Base-by-base conservation (phyloP, 1,140 invertebrate genomes). In the Drosophila bipectinata region DNA sequence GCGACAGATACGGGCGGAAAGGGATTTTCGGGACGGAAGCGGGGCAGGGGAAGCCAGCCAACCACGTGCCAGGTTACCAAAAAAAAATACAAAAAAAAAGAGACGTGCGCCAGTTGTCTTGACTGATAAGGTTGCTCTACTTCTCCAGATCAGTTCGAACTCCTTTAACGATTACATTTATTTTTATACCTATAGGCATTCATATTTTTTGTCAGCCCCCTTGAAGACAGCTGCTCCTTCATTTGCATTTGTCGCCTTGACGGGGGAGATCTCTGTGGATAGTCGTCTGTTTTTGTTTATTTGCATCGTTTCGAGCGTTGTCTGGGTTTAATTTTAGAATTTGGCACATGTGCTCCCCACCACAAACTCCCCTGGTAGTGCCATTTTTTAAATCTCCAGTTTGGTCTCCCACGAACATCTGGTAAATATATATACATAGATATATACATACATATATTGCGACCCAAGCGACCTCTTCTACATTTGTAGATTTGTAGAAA, bases 51-150 rank as follows among this genome's bases (percentile, higher is more conserved):
- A 39, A 79, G 69, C 51, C 83, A 83, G 79, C 64, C 87, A 76
- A 73, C 79, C 52, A 48, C 66, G 66, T 56, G 66, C 63, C 63
- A 64, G 63, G 63, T 10, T 51, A 32, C 62, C 47, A 63, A 67
- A 41, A 41, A 6, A 10, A 32, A 8, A 59, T 21, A 51, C 9
- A 32, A 14, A 59, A 49, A 51, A 14, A 12, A 62, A 63, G 49
- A 45, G 75, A 88, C 83, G 83, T 88, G 84, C 76, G 83, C 84
- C 83, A 84, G 79, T 83, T 89, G 83, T 67, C 84, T 55, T 55
- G 72, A 44, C 53, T 63, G 83, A 87, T 88, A 88, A 83, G 58
- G 66, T 54, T 49, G 48, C 39, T 71, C 52, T 61, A 72, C 73
- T 66, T 66, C 53, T 47, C 15, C 5, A 15, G 44, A 18, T 44